phyloP scores from a whole-genome alignment of 2,113 vertebrate genomes.

The Dicrurus megarhynchus region DNA sequence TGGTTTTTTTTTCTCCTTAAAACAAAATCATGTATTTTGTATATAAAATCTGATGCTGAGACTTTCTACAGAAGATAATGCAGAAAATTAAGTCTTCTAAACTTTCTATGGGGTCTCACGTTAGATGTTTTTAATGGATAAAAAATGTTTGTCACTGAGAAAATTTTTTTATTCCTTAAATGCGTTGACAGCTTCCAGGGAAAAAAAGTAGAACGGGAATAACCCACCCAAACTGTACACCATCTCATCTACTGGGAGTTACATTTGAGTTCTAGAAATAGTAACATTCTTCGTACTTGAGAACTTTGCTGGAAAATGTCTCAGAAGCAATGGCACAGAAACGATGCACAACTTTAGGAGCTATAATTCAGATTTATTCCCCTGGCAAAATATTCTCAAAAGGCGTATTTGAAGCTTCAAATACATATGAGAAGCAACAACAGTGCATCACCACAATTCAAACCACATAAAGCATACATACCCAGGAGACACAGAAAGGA shows the following conservation, averaged over 20 bases:
- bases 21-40: neutral
- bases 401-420: neutral
- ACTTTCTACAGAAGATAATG: neutral
- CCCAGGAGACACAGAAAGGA: neutral
- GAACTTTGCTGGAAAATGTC: neutral
- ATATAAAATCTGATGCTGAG: neutral
- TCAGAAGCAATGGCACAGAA: neutral
- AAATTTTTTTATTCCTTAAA: neutral
- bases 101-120: neutral
- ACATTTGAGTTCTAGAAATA: neutral
- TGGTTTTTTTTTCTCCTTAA: neutral
- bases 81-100: neutral
- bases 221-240: neutral
- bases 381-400: neutral
- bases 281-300: neutral
- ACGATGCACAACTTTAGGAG: neutral
- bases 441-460: neutral
- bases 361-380: neutral
- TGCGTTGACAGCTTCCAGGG: neutral
- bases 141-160: neutral
- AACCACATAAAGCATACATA: neutral
- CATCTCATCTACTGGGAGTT: neutral
- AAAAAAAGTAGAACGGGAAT: neutral
- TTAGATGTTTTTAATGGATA: neutral
- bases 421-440: neutral